Evolutionary conservation across 2,797 vertebrate species (phyloP), one percentile per base, ranked within the genome.

Genomic region (Microhierax caerulescens): DNA sequence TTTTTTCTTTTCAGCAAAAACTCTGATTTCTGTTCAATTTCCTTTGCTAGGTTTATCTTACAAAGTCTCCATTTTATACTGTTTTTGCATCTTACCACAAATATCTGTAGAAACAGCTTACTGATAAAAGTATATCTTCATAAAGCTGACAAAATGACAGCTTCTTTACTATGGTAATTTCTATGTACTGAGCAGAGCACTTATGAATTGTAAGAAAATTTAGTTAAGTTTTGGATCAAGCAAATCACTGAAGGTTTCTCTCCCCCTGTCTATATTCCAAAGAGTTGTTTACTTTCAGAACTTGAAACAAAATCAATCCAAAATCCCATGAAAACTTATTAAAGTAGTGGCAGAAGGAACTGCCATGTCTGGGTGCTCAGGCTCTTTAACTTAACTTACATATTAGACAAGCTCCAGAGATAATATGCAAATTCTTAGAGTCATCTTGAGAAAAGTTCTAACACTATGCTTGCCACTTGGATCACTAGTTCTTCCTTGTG

Each of bases 141-240:
- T 50, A 63, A 82, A 61, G 20, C 19, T 43, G 30, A 59, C 50
- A 65, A 30, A 2, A 21, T 1, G 27, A 72, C 54, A 88, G 43
- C n/a, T 87, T 47, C 61, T 73, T 43, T 34, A 23, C 37, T 28
- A 11, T 6, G 17, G 17, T 57, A 24, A 56, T 10, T 63, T 27
- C 64, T 12, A 86, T 2, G 68, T 10, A 74, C 7, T 20, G 30
- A 76, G 23, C 5, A 72, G 32, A 93, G 69, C 32, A 41, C 9
- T 51, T 63, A 39, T 0, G 3, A 68, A 65, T n/a, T 10, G 1
- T 2, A 74, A 45, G 28, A 65, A 73, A 77, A 67, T 2, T 48
- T 34, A 74, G 19, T 57, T 8, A 41, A 47, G 24, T 54, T 92
- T 51, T 43, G 7, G 30, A 63, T 89, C 22, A 85, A 75, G 56